These are phyloP conservation scores for Rhodinocichla rosea DNA, from an alignment of 2,113 vertebrate species.

Conservation along the genomic window DNA sequence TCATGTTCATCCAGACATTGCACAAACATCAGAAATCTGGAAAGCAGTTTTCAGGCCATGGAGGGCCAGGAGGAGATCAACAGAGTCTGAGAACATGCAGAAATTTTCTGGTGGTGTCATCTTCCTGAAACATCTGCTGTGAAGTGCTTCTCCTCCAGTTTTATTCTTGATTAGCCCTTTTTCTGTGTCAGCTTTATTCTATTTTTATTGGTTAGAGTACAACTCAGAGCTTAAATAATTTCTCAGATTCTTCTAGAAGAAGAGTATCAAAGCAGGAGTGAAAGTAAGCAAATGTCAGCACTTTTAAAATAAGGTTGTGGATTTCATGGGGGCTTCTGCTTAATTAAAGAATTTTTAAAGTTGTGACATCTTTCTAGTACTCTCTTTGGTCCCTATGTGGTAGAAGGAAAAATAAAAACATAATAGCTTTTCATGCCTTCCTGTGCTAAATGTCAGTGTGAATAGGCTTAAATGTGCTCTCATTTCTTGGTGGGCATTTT, in stretches of 20 bases:
- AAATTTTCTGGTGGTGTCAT: background rate
- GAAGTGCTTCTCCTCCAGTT: background rate
- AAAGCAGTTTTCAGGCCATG: background rate
- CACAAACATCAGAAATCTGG: background rate
- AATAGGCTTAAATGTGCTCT: background rate
- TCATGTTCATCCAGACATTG: background rate
- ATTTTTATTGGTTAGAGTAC: background rate
- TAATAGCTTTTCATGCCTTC: background rate
- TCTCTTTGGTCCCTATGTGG: background rate
- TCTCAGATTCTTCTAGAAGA: background rate
- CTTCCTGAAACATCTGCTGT: background rate
- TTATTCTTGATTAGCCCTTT: background rate
- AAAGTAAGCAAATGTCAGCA: background rate
- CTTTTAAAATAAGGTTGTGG: background rate
- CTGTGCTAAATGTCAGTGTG: background rate
- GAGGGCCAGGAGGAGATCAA: background rate
- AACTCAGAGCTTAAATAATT: background rate
- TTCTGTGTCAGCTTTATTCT: background rate
- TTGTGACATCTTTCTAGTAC: background rate
- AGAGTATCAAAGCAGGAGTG: background rate
- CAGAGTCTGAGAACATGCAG: background rate
- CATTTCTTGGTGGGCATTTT: background rate
- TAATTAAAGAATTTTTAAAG: background rate
- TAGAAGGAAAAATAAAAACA: background rate
- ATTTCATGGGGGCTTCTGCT: background rate